Evolutionary conservation across 2,113 vertebrate genomes (phyloP), one percentile per base, ranked within the genome.

Genomic region (Perognathus longimembris): DNA sequence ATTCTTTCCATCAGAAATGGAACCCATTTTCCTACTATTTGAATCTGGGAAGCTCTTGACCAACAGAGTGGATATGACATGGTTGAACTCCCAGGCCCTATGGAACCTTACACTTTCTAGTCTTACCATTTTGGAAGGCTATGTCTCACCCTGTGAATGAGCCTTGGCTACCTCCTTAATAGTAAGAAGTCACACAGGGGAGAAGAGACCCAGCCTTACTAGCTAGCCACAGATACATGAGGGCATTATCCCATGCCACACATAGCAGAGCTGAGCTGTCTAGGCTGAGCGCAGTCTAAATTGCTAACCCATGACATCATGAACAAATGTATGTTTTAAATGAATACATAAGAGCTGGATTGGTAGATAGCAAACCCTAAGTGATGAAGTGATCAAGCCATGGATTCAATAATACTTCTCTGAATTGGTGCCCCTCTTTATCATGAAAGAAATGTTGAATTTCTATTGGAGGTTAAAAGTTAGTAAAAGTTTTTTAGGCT

Each of bases 251-350:
- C 8, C 54, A 54, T 20, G 24, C 3, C 67, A 76, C 36, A 5
- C 3, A 22, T 24, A 69, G 15, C 21, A 77, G 88, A 69, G 67
- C 7, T 28, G 28, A 91, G 50, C 32, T 71, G 12, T 67, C 15
- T 8, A 66, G 34, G 3, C 22, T 85, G 21, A 76, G 22, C 34
- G 24, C 30, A 74, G 30, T 5, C 15, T 40, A n/a, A 74, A 67
- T 5, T 79, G n/a, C 1, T 26, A 85, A 28, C 42, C 14, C 32
- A 66, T 76, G 42, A 88, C 85, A 91, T 61, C 18, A 67, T 18
- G 32, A 85, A 15, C 59, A 87, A 86, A 89, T n/a, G 77, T 34
- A 87, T 70, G 14, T 91, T 92, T 91, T 59, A 88, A 89, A n/a
- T 83, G 24, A 70, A 45, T 82, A 22, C 4, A 8, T 70, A 59